Evolutionary conservation across 37 sponge, comb jelly and placozoan genomes (phyloP).

Genomic region (Halichondria panicea): DNA sequence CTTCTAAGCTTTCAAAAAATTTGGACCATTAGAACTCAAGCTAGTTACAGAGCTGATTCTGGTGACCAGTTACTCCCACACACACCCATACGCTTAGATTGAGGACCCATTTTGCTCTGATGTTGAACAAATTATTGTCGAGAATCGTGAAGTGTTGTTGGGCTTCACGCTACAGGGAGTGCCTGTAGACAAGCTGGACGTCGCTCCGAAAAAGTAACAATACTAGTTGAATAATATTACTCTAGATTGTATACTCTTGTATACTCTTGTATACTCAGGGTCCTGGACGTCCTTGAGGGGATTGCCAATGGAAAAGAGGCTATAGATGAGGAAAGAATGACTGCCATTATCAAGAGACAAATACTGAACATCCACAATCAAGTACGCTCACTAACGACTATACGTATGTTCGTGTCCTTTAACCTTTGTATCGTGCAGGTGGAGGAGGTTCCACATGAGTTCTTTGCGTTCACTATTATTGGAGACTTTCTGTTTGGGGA

Average conservation of each 20-base stretch:
- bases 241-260: not conserved
- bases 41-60: no score
- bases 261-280: constrained; percentile 20
- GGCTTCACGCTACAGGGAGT: constrained; percentile 64
- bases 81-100: constrained; percentile 23
- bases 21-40: no score
- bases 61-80: not conserved
- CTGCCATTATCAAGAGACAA: constrained; percentile 52
- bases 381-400: constrained; percentile 4
- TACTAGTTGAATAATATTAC: not conserved
- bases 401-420: not conserved
- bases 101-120: constrained; percentile 77
- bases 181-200: constrained; percentile 58
- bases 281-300: constrained; percentile 36
- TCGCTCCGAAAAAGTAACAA: constrained; percentile 38
- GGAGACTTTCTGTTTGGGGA: constrained; percentile 81
- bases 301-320: constrained; percentile 41
- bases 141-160: constrained; percentile 56
- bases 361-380: constrained; percentile 40
- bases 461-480: constrained; percentile 73
- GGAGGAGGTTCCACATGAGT: constrained; percentile 65
- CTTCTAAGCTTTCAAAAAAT: no score
- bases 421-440: constrained; percentile 23
- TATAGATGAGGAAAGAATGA: constrained; percentile 74
- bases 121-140: constrained; percentile 22